These are phyloP conservation scores for Nothocercus julius DNA, from an alignment of 2,113 vertebrate genomes.

Conservation along the genomic window DNA sequence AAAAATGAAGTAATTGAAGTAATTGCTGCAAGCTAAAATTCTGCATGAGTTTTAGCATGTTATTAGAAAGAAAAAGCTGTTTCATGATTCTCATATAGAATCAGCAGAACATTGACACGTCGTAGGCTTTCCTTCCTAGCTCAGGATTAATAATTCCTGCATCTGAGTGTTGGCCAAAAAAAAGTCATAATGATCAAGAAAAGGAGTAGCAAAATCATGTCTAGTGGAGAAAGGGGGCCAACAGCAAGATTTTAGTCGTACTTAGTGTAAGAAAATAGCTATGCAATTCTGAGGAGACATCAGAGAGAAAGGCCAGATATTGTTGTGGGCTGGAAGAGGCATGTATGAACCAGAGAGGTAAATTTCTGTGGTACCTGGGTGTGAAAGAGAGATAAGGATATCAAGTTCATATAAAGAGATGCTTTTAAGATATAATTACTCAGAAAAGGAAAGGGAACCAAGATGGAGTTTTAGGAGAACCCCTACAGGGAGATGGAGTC, in stretches of 20 bases:
- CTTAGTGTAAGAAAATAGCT: not conserved
- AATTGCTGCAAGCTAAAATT: not conserved
- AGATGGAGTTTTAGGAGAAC: not conserved
- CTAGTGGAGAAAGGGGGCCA: not conserved
- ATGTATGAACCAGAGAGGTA: not conserved
- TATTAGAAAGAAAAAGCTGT: not conserved
- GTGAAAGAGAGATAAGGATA: not conserved
- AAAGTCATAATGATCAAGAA: not conserved
- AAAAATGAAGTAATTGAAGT: not conserved
- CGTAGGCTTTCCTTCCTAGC: not conserved
- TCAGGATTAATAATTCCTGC: not conserved
- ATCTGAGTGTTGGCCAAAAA: not conserved
- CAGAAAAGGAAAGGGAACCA: not conserved
- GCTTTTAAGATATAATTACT: not conserved
- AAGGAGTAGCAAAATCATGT: not conserved
- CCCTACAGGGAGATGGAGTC: not conserved
- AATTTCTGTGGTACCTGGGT: not conserved
- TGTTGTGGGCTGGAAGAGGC: not conserved
- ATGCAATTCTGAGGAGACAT: not conserved
- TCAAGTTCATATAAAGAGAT: not conserved
- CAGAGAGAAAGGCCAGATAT: not conserved
- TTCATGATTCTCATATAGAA: not conserved
- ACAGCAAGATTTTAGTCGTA: not conserved
- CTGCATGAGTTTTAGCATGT: not conserved
- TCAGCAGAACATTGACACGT: not conserved